Base-by-base conservation (phyloP, 2,797 vertebrate species). In the Carduelis carduelis region DNA sequence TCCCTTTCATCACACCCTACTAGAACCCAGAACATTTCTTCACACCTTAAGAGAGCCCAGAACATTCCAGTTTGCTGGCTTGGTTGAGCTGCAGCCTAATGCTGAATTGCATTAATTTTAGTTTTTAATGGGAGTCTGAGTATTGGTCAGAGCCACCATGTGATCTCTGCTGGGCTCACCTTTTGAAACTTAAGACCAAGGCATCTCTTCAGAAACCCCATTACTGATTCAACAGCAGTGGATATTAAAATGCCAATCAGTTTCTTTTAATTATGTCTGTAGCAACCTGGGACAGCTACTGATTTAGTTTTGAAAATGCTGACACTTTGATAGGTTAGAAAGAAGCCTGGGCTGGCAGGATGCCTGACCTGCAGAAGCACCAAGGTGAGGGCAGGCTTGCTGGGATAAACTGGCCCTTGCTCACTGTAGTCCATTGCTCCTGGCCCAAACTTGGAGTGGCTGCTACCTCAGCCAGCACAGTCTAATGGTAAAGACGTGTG, bases 231-330 rank as follows among this genome's bases (percentile, higher is more conserved):
- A 71, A 69, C 43, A 88, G 64, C 56, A 74, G 64, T 1, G 7
- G 37, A 68, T 91, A 81, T 94, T 95, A 92, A 92, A 91, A 82
- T 61, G 61, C 49, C 74, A 64, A 8, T 91, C 75, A 47, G 14
- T 69, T 93, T 49, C 26, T 82, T 93, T 93, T 86, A 89, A 66
- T 94, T 80, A 88, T 80, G 43, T n/a, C 34, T 63, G 34, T 49
- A 76, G 52, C 23, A 44, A 52, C 32, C 60, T 50, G 43, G 35
- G 47, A 43, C n/a, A 65, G 59, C 52, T 86, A 39, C 47, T 72
- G 49, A 68, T 87, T 92, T 77, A 2, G 1, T 70, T 81, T 59
- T 50, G 52, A 52, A 70, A 56, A 44, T 74, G 47, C 88, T 81
- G 28, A 68, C 15, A 3, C 47, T 56, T 53, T 63, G 46, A 37